Evolutionary conservation across 1,140 invertebrate genomes (phyloP), one percentile per base, ranked within the genome.

Genomic region (Dicyema japonicum): DNA sequence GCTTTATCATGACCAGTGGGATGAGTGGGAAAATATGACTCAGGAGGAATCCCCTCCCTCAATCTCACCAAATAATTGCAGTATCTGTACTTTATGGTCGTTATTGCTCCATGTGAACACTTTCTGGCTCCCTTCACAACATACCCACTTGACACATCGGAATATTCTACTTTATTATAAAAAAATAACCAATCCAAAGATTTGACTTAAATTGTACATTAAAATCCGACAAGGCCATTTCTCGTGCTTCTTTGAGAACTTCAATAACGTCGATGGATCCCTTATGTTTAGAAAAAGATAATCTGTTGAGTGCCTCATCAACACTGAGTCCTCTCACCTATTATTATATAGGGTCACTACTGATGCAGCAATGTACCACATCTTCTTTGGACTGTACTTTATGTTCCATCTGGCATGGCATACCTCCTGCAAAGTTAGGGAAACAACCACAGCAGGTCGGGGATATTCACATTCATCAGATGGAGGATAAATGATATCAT

Each of bases 181-280:
- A 12, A 30, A 18, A 19, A 30, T 19, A 6, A 80, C 74, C 67
- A 56, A 90, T 65, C 78, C 78, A 92, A 23, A 92, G 56, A 56
- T 88, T 88, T 41, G 68, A 78, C 43, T 64, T 68, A 50, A 66
- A 92, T 54, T 90, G 78, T 17, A 90, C 72, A 61, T 82, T 70
- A 41, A 88, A 76, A 15, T 69, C 45, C 36, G 64, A 60, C 2
- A 85, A 63, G 24, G 78, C 80, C 33, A 72, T 46, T 39, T 69
- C 59, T 43, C 72, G 69, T 3, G 78, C 78, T 59, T 90, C 78
- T 33, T 35, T 27, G 8, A 45, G 25, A 14, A 38, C 35, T 43
- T 80, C 65, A 45, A 66, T 68, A 0, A 68, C 64, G 48, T 64
- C 60, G 15, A 44, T 47, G 22, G 69, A 68, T 23, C 76, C 78